Evolutionary conservation across 2,888 invertebrate genomes (phyloP).

Genomic region (Tuta absoluta): DNA sequence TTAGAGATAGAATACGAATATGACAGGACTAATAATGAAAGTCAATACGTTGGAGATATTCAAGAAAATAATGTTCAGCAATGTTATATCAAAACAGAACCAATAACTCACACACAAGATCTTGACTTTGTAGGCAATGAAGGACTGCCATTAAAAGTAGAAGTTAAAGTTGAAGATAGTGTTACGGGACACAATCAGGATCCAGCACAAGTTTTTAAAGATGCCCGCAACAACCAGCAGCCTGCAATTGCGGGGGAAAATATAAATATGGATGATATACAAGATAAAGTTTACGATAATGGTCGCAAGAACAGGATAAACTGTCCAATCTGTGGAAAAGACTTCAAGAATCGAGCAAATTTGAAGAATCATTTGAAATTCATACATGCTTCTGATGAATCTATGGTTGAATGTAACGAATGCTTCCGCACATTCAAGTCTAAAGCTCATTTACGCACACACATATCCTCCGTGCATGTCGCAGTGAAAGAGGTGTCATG

Average conservation of each 20-base stretch:
- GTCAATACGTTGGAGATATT: not conserved
- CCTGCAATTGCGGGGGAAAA: not conserved
- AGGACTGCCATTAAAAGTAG: slow-evolving; percentile 12
- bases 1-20: not conserved
- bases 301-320: slow-evolving; percentile 44
- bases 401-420: slow-evolving; percentile 41
- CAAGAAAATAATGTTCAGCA: not conserved
- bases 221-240: not conserved
- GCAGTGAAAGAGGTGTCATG: slow-evolving; percentile 40
- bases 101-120: not conserved
- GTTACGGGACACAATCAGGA: slow-evolving; percentile 1
- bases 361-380: slow-evolving; percentile 43
- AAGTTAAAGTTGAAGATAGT: slow-evolving; percentile 24
- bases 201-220: not conserved
- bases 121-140: not conserved
- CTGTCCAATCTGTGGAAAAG: slow-evolving; percentile 41
- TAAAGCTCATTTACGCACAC: slow-evolving; percentile 43
- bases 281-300: slow-evolving; percentile 46
- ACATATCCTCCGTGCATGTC: slow-evolving; percentile 44
- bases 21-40: not conserved
- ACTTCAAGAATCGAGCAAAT: slow-evolving; percentile 44
- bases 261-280: slow-evolving; percentile 29
- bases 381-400: slow-evolving; percentile 42
- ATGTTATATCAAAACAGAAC: not conserved
- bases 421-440: slow-evolving; percentile 48